phyloP scores from a whole-genome alignment of 2,113 vertebrate species.

The Rhinichthys klamathensis region DNA sequence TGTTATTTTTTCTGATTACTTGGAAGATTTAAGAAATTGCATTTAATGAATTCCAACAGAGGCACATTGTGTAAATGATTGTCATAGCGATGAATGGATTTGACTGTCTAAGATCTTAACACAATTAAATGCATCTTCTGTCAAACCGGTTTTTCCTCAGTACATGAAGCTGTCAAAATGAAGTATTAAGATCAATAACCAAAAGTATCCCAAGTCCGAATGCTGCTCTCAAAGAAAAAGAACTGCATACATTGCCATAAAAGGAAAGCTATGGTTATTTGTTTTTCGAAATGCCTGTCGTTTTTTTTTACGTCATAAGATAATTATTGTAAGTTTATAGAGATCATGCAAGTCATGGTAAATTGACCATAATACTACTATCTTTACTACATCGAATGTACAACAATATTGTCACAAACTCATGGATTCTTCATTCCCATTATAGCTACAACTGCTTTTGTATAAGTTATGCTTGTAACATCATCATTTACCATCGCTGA shows the following conservation, averaged over 20 bases:
- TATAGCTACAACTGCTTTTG: neutral
- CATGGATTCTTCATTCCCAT: neutral
- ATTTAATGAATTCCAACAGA: neutral
- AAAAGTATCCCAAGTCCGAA: neutral
- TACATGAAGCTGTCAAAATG: slow-evolving; percentile 26
- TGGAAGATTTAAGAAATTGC: neutral
- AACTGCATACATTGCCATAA: neutral
- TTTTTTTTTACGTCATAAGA: neutral
- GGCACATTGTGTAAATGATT: neutral
- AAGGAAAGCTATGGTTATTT: neutral
- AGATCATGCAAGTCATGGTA: neutral
- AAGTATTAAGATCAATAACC: slow-evolving; percentile 29
- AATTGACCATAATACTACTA: neutral
- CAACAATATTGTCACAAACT: neutral
- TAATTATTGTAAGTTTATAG: neutral
- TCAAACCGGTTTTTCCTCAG: neutral
- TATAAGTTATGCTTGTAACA: neutral
- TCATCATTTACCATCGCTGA: neutral
- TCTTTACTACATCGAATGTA: neutral
- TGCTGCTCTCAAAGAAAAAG: neutral
- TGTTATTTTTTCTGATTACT: neutral
- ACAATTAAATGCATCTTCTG: neutral
- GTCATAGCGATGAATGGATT: neutral
- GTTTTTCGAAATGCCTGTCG: neutral
- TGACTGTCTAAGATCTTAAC: neutral